Evolutionary conservation across 2,797 vertebrate genomes (phyloP), one percentile per base, ranked within the genome.

Genomic region (Cirrhinus molitorella): DNA sequence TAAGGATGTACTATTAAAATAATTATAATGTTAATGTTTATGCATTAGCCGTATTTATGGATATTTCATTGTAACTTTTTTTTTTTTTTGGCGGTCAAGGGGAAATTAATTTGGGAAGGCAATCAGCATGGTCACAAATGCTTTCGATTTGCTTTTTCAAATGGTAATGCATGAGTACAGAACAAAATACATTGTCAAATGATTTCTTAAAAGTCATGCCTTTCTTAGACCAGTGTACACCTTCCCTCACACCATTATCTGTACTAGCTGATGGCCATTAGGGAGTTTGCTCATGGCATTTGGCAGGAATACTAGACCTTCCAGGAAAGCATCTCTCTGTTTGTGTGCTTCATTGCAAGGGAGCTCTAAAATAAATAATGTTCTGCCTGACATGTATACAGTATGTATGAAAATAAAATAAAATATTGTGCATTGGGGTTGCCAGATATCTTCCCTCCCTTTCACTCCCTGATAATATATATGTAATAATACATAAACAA

Each of bases 251-350:
- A 40, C 21, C 72, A 75, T 75, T 57, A 40, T 57, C 51, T 0
- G 4, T 75, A 16, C 49, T 40, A 57, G 72, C 5, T 23, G 13
- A 75, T 7, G 51, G 70, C 47, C 11, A 73, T 51, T 72, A 73
- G 45, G 89, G 81, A 88, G 51, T 75, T 90, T 68, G 87, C 90
- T 43, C 83, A 88, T 80, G 88, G 83, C 11, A 88, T 93, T 84
- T 90, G 90, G 28, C 85, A 91, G 89, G 88, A 89, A 49, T 90
- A 91, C 83, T 86, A 87, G 23, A 88, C 82, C 83, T 94, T 93
- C 88, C 89, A 93, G 85, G 87, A 92, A 71, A 93, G 89, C 84
- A 75, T 89, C 72, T 87, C 85, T 49, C 49, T 89, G 88, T 85
- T 79, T 92, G 9, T 93, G 86, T 89, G 89, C 68, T 78, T 87